Evolutionary conservation across 2,797 vertebrate species (phyloP).

Genomic region (Melanotaenia maccullochi): DNA sequence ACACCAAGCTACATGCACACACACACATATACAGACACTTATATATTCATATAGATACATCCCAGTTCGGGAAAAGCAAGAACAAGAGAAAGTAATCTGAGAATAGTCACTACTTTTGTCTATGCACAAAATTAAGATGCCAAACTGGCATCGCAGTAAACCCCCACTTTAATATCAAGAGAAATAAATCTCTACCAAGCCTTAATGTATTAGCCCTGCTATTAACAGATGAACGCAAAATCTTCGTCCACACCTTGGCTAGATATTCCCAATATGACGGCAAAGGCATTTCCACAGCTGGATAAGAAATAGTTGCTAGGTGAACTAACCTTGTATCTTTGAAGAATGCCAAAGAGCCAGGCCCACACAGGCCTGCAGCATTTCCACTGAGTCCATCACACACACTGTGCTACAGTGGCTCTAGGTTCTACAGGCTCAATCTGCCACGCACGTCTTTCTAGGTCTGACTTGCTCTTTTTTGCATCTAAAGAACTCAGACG

Average conservation of each 20-base stretch:
- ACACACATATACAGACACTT: slow-evolving; percentile 15
- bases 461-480: slow-evolving; percentile 16
- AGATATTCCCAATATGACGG: slow-evolving; percentile 82
- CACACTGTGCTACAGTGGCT: slow-evolving; percentile 8
- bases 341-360: slow-evolving; percentile 38
- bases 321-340: slow-evolving; percentile 78
- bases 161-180: slow-evolving; percentile 88
- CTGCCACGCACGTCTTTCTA: background rate
- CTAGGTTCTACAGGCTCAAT: slow-evolving; percentile 10
- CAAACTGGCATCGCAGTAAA: slow-evolving; percentile 75
- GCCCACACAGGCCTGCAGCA: slow-evolving; percentile 38
- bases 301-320: slow-evolving; percentile 81
- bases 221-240: slow-evolving; percentile 83
- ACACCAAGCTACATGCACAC: slow-evolving; percentile 53
- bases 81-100: slow-evolving; percentile 51
- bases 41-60: slow-evolving; percentile 79
- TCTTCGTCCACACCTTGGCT: slow-evolving; percentile 83
- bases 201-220: slow-evolving; percentile 62
- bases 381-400: slow-evolving; percentile 34
- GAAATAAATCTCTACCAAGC: slow-evolving; percentile 87
- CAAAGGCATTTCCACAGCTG: slow-evolving; percentile 75
- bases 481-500: slow-evolving; percentile 10
- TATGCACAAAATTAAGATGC: slow-evolving; percentile 60
- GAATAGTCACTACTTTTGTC: slow-evolving; percentile 74
- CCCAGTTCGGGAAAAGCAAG: slow-evolving; percentile 72